Evolutionary conservation across 2,797 vertebrate species (phyloP), one percentile per base, ranked within the genome.

Genomic region (Corythornis leucogaster): DNA sequence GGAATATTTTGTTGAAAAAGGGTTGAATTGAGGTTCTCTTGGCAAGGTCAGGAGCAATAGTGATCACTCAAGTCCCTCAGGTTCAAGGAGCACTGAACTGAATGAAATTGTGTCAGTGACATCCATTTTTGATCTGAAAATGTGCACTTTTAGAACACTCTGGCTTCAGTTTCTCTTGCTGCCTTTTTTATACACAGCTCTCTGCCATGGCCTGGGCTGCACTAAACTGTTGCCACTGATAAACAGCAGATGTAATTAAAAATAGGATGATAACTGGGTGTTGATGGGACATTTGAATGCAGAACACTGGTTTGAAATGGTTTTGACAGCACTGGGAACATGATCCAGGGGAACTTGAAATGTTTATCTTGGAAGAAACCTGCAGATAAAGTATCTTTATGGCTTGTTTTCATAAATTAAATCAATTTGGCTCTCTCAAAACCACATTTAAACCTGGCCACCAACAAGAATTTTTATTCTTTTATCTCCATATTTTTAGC

Each of bases 141-240:
- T 0, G 0, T 11, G 26, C 4, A 8, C 13, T 74, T 8, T 8
- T 38, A 11, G 16, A 53, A 19, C 26, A 71, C 0, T 24, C 6
- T 22, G 46, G 6, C 31, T 78, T 74, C 40, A 31, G 26, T 50
- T 80, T 48, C 4, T 9, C 15, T 66, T 75, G 33, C 3, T 69
- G 15, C 28, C 12, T 55, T 51, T 19, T 75, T 54, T 42, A 25
- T 58, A 7, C 2, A 11, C 9, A 11, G 13, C 22, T 69, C 7
- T 70, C 75, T 31, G 12, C 16, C 10, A 9, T n/a, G 28, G 31
- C 7, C 12, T 35, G 45, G 15, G 5, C 24, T 76, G 22, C 22
- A 13, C 12, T 64, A 53, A 54, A 35, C 16, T 14, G 17, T 45
- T 77, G 25, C 15, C 22, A 63, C 8, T 33, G 15, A 4, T 42